Evolutionary conservation across 1,140 invertebrate species (phyloP).

Genomic region (Zaprionus nigranus): DNA sequence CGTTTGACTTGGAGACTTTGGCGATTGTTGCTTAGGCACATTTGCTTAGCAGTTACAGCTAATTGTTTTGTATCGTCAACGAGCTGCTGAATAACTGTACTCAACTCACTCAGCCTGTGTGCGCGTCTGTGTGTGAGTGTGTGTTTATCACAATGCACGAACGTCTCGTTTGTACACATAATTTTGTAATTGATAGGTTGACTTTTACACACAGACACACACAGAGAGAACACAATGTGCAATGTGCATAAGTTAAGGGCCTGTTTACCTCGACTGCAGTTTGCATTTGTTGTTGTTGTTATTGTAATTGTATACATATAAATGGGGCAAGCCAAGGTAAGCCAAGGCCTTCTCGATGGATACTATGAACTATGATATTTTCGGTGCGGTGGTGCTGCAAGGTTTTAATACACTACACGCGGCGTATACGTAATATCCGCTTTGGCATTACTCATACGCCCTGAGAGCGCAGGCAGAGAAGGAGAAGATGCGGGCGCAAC

Average conservation of each 20-base stretch:
- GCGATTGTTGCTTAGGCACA: conserved; percentile 26
- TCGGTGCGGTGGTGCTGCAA: not conserved
- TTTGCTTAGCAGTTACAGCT: conserved; percentile 68
- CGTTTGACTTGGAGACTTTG: conserved; percentile 45
- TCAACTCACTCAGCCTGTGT: conserved; percentile 18
- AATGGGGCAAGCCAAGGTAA: conserved; percentile 56
- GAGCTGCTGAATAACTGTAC: conserved; percentile 28
- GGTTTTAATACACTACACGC: conserved; percentile 15
- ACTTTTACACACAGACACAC: conserved; percentile 45
- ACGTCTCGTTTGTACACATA: conserved; percentile 67
- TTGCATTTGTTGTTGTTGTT: conserved; percentile 39
- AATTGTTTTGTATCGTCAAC: conserved; percentile 66
- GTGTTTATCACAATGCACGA: conserved; percentile 46
- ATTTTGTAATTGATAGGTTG: conserved; percentile 79
- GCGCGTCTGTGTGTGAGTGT: conserved; percentile 20
- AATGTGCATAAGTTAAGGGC: conserved; percentile 73
- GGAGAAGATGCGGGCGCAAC: not conserved
- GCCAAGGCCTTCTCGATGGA: conserved; percentile 41
- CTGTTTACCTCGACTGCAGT: conserved; percentile 35
- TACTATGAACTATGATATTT: conserved; percentile 54
- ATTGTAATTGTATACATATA: conserved; percentile 68
- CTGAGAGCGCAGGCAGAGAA: not conserved
- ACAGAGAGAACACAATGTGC: not conserved
- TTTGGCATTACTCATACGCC: conserved; percentile 66
- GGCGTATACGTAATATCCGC: conserved; percentile 50